A percentile compares a stretch with the other conserved stretches of the same genome.
Evolutionary conservation across 2,113 vertebrate species (phyloP).

Genomic region (Tragelaphus scriptus): DNA sequence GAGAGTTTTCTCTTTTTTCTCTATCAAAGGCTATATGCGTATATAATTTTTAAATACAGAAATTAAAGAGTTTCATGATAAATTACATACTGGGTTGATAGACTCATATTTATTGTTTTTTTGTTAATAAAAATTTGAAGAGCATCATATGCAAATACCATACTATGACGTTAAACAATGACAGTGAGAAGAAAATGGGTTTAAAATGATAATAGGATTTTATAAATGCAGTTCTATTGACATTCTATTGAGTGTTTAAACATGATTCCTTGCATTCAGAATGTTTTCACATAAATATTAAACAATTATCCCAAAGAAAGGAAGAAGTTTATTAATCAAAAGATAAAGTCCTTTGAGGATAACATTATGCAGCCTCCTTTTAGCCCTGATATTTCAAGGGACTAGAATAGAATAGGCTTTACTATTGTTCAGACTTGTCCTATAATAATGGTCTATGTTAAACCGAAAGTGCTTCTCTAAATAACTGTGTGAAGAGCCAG

Average conservation of each 20-base stretch:
- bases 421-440: background rate
- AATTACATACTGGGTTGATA: background rate
- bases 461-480: background rate
- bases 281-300: constrained; percentile 43
- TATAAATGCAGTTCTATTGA: background rate
- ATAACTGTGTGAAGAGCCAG: background rate
- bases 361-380: background rate
- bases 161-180: background rate
- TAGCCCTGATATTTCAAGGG: background rate
- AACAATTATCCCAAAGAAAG: constrained; percentile 7
- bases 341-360: background rate
- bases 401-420: background rate
- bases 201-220: constrained; percentile 11
- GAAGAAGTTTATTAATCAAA: constrained; percentile 12
- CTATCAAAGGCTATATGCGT: background rate
- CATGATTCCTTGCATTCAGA: constrained; percentile 19
- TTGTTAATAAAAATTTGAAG: background rate
- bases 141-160: background rate
- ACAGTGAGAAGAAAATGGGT: background rate
- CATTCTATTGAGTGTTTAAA: constrained; percentile 24
- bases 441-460: background rate
- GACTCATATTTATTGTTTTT: background rate
- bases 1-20: background rate
- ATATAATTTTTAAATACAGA: constrained; percentile 15
- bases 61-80: constrained; percentile 15